These are phyloP conservation scores for Oryzias curvinotus DNA, from an alignment of 2,113 vertebrate genomes.

Conservation along the genomic window DNA sequence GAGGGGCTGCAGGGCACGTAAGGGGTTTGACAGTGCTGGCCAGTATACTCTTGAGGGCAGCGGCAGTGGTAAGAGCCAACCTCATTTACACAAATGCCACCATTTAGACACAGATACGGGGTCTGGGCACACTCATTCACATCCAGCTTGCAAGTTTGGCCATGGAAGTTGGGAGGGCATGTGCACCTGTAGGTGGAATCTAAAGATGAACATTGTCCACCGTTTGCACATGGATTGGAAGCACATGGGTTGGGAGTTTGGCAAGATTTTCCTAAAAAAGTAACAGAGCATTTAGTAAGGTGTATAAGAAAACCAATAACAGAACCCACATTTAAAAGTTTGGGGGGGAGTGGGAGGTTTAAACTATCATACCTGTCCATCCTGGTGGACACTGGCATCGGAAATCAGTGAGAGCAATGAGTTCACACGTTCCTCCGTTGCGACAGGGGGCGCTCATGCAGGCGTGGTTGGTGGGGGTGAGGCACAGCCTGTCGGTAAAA, in stretches of 20 bases:
- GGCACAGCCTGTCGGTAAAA: constrained; percentile 86
- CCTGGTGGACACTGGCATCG: constrained; percentile 87
- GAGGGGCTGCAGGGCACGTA: constrained; percentile 93
- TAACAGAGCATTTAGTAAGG: neutral
- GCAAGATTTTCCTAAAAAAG: constrained; percentile 86
- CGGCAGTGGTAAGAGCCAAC: constrained; percentile 95
- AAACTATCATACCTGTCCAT: constrained; percentile 83
- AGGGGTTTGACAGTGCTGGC: constrained; percentile 85
- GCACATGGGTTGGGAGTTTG: constrained; percentile 92
- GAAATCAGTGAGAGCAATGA: constrained; percentile 79
- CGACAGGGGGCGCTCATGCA: constrained; percentile 88
- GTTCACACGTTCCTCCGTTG: constrained; percentile 88
- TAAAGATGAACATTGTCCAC: constrained; percentile 88
- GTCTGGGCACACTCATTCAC: constrained; percentile 88
- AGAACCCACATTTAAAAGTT: neutral
- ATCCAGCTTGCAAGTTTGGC: constrained; percentile 92
- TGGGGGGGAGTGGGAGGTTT: neutral
- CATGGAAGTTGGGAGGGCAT: constrained; percentile 84
- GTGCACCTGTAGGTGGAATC: constrained; percentile 87
- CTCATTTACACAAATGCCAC: constrained; percentile 89
- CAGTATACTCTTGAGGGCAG: constrained; percentile 88
- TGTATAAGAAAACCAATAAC: neutral
- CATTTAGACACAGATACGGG: constrained; percentile 81
- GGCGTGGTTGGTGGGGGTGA: constrained; percentile 85
- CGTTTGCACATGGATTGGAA: constrained; percentile 95